A percentile compares a stretch with the other conserved stretches of the same genome.
These are phyloP conservation scores for Lepus americanus DNA, from an alignment of 2,113 vertebrate species.

Conservation along the genomic window DNA sequence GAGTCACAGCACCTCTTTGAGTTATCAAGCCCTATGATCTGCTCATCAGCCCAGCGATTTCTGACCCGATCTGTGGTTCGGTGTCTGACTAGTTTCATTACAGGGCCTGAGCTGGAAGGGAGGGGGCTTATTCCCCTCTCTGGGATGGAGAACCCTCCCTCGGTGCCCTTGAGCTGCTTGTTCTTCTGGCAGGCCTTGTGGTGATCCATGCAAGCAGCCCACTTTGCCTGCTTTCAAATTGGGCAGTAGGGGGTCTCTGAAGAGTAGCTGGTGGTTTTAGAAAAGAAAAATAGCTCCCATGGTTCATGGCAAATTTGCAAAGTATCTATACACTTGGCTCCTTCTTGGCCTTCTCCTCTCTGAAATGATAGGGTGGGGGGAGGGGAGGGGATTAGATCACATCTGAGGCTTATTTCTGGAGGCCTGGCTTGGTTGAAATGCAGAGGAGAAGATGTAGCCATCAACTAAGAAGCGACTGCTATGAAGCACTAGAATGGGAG, in stretches of 20 bases:
- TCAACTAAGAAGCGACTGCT: neutral
- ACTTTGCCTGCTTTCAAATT: conserved; percentile 24
- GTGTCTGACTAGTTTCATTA: conserved; percentile 57
- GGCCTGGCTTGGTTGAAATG: conserved; percentile 39
- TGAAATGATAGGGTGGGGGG: conserved; percentile 22
- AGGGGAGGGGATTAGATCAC: conserved; percentile 43
- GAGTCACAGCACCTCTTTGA: conserved; percentile 45
- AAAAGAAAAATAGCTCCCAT: neutral
- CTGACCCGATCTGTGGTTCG: conserved; percentile 63
- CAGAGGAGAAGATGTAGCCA: neutral
- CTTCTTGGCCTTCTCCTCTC: conserved; percentile 18
- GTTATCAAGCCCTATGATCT: conserved; percentile 2
- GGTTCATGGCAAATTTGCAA: conserved; percentile 18
- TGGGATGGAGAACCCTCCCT: conserved; percentile 1
- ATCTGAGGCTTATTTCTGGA: conserved; percentile 45
- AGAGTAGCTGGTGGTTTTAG: conserved; percentile 25
- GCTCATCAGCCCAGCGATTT: neutral
- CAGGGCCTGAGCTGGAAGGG: conserved; percentile 1
- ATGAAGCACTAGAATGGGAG: neutral
- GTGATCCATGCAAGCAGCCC: neutral
- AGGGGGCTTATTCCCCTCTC: conserved; percentile 32
- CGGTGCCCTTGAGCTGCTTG: conserved; percentile 43
- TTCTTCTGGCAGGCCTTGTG: conserved; percentile 23
- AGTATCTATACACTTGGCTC: neutral
- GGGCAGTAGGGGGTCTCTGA: neutral